Base-by-base conservation (phyloP, 2,113 vertebrate species). In the Elephas maximus region DNA sequence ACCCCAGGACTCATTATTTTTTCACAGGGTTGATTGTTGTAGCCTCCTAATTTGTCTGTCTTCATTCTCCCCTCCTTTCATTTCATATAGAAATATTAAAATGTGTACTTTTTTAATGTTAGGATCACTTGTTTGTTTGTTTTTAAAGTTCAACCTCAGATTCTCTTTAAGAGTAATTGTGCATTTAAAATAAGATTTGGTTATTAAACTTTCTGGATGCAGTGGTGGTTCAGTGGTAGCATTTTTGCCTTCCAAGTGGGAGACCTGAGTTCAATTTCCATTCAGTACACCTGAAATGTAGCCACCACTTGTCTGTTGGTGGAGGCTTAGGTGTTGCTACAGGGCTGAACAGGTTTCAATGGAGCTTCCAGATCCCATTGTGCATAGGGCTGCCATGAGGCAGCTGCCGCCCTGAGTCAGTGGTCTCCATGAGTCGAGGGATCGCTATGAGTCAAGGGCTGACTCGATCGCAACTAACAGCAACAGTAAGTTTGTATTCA, bases 41-140 rank as follows among this genome's bases (percentile, higher is more conserved):
- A 79, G 33, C 20, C 10, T 77, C 23, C 15, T 57, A 73, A 67
- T 78, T 96, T 89, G 14, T 81, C 24, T 92, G 37, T 67, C 23
- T 87, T 44, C 23, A 76, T 67, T 86, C 26, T 82, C 73, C 9
- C 4, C 10, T 79, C 65, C 6, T 92, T 85, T 82, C 82, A 26
- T 76, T 93, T 91, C 44, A 24, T 88, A 33, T 69, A n/a, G 20
- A 91, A 94, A 91, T 95, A 48, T 85, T 95, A 65, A 94, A 73
- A 74, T 90, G 2, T 74, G 0, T 0, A 69, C 17, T n/a, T 74
- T 73, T 88, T 60, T 37, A 24, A 88, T 62, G 11, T 88, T 96
- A n/a, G 26, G 9, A 71, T 76, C 30, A 74, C 33, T 65, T 93
- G 2, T 87, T 96, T 85, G 78, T 85, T 37, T 3, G 14, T 57